These are phyloP conservation scores for Cossypha caffra DNA, from an alignment of 2,797 vertebrate genomes.

Conservation along the genomic window DNA sequence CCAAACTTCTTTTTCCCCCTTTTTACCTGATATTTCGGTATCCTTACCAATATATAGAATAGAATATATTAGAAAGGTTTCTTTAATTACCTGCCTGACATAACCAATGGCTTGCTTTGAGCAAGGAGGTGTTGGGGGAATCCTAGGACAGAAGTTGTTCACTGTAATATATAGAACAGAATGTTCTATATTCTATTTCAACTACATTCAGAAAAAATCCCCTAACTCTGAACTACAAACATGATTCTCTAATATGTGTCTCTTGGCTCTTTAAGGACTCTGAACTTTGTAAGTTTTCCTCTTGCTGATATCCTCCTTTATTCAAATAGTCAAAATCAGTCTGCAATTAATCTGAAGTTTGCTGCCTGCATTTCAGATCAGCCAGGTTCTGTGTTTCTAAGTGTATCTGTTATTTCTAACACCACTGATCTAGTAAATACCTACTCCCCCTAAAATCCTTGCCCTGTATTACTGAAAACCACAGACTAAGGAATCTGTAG, in stretches of 20 bases:
- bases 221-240: background rate
- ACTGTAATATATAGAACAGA: background rate
- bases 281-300: background rate
- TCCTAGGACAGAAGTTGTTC: background rate
- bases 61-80: background rate
- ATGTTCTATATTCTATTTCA: background rate
- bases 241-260: background rate
- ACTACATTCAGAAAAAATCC: accelerated
- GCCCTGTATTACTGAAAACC: background rate
- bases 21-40: background rate
- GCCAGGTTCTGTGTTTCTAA: background rate
- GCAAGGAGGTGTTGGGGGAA: background rate
- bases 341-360: background rate
- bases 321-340: background rate
- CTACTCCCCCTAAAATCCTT: background rate
- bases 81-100: background rate
- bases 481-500: background rate
- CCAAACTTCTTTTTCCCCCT: background rate
- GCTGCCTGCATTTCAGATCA: background rate
- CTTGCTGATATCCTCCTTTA: background rate
- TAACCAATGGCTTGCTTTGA: background rate
- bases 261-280: background rate
- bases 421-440: background rate
- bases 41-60: background rate
- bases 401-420: background rate